A percentile compares a stretch with the other conserved stretches of the same genome.
phyloP scores from a whole-genome alignment of 2,888 invertebrate genomes.

The Steinernema hermaphroditum region DNA sequence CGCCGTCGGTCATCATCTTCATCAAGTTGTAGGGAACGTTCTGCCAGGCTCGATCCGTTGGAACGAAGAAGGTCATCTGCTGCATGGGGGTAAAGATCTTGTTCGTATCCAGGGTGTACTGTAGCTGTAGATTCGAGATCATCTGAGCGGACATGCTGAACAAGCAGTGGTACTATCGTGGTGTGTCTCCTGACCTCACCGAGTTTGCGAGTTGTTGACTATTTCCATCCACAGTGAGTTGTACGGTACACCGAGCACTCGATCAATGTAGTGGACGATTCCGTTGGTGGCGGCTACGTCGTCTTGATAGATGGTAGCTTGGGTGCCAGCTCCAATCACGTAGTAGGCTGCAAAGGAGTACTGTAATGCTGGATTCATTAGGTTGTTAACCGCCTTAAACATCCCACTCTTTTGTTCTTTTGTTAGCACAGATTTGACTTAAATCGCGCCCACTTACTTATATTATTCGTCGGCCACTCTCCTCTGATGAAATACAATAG shows the following conservation, averaged over 20 bases:
- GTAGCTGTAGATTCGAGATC: constrained; percentile 60
- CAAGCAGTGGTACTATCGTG: no score
- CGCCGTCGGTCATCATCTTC: constrained; percentile 63
- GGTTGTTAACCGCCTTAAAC: no score
- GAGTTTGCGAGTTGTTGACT: constrained; percentile 60
- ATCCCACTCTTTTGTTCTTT: no score
- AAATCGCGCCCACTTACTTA: constrained; percentile 56
- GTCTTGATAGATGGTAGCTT: constrained; percentile 65
- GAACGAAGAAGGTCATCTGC: constrained; percentile 84
- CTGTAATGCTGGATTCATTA: no score
- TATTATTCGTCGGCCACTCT: constrained; percentile 67
- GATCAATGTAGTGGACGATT: constrained; percentile 66
- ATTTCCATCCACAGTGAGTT: constrained; percentile 62
- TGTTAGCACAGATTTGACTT: background rate
- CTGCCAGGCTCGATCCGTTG: constrained; percentile 85
- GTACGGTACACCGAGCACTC: constrained; percentile 67
- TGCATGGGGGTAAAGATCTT: constrained; percentile 65
- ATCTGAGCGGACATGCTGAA: constrained; percentile 57
- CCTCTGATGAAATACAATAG: constrained; percentile 65
- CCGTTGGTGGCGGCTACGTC: constrained; percentile 67
- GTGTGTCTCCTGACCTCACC: no score
- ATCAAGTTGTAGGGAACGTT: constrained; percentile 69
- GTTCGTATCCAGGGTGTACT: constrained; percentile 65
- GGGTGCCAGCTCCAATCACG: constrained; percentile 66
- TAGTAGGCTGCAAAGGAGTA: constrained; percentile 67